Conservation (phyloP, 1,140 invertebrate species). For the Diorhabda sublineata region DNA sequence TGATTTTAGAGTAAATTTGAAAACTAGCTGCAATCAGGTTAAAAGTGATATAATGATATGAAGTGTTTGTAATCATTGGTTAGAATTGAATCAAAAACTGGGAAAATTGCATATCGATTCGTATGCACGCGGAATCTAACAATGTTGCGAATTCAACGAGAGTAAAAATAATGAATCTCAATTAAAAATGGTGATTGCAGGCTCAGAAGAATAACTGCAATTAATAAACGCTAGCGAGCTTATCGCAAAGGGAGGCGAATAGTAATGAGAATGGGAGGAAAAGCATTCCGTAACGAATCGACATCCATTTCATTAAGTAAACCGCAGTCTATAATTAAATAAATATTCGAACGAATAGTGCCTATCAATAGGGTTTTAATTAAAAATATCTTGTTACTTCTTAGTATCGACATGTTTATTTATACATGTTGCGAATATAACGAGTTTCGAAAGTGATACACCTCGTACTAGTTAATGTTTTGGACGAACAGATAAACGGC, state of each 20-base stretch:
- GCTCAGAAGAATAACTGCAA: conserved; percentile 2
- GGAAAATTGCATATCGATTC: neutral
- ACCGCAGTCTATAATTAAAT: conserved; percentile 2
- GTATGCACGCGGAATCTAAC: neutral
- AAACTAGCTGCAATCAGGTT: too few relatives aligned
- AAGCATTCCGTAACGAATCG: neutral
- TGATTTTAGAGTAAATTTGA: too few relatives aligned
- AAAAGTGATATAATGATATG: too few relatives aligned
- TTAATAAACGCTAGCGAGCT: neutral
- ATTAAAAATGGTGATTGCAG: neutral
- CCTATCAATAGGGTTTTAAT: too few relatives aligned
- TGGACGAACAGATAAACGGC: too few relatives aligned
- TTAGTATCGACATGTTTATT: too few relatives aligned
- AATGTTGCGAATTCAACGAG: neutral
- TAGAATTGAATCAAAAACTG: conserved; percentile 5
- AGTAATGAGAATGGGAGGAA: neutral
- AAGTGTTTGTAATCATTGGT: neutral
- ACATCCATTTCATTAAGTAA: neutral
- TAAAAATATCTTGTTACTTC: too few relatives aligned
- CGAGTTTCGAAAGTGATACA: too few relatives aligned
- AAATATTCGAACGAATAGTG: neutral
- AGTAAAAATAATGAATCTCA: neutral
- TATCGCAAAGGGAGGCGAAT: neutral
- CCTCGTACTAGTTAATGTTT: too few relatives aligned
- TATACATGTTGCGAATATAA: too few relatives aligned